A percentile compares a stretch with the other conserved stretches of the same genome.
phyloP scores from a whole-genome alignment of 2,888 invertebrate species.

The Sepioteuthis lessoniana region DNA sequence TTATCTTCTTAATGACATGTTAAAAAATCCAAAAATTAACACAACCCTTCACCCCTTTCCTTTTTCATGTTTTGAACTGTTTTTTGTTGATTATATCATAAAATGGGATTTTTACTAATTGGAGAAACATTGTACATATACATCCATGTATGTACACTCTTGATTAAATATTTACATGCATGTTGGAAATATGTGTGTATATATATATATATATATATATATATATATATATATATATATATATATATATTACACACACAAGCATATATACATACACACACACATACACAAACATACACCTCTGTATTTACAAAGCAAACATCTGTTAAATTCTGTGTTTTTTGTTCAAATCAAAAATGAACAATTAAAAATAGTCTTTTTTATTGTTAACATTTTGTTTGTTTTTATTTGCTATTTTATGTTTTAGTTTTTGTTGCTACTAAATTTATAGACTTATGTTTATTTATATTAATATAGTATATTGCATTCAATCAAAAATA shows the following conservation, averaged over 20 bases:
- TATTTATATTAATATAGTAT: neutral
- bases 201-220: neutral
- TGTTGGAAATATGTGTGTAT: neutral
- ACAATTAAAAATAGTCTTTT: slow-evolving; percentile 33
- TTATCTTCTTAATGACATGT: neutral
- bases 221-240: neutral
- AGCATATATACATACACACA: neutral
- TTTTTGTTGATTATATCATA: neutral
- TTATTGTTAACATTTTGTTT: slow-evolving; percentile 24
- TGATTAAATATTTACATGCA: neutral
- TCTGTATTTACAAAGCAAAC: neutral
- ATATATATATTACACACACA: no score
- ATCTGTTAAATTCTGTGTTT: neutral
- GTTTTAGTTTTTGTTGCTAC: neutral
- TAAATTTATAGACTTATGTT: neutral
- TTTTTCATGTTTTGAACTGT: slow-evolving; percentile 2
- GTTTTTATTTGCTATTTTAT: neutral
- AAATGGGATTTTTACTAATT: neutral
- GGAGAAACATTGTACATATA: neutral
- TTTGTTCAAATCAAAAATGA: slow-evolving; percentile 12
- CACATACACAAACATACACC: neutral
- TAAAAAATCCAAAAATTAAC: neutral
- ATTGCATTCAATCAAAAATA: no score
- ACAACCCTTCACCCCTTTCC: no score
- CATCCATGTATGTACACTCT: neutral